phyloP scores from a whole-genome alignment of 2,888 invertebrate genomes.

The Rhingia rostrata region DNA sequence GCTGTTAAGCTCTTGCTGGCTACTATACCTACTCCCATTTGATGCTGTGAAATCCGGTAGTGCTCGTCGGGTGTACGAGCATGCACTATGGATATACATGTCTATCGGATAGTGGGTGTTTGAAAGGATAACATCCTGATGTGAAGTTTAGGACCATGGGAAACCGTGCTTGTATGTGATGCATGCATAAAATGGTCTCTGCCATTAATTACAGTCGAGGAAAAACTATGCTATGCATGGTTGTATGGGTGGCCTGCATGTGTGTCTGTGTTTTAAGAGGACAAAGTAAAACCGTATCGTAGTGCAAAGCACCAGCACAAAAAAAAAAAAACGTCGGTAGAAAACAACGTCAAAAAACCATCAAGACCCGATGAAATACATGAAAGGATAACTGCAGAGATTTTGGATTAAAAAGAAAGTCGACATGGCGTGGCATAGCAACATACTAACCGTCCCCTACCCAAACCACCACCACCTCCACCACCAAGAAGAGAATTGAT shows the following conservation, averaged over 20 bases:
- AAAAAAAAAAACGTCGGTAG: conserved; percentile 10
- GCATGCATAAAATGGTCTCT: conserved; percentile 72
- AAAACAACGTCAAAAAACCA: conserved; percentile 70
- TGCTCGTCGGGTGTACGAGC: too few species aligned
- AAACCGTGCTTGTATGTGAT: conserved; percentile 64
- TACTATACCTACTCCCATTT: conserved; percentile 42
- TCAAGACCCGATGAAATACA: conserved; percentile 73
- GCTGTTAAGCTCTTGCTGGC: conserved; percentile 71
- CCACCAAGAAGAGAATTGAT: conserved; percentile 21
- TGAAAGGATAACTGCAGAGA: conserved; percentile 72
- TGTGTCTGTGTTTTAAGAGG: conserved; percentile 40
- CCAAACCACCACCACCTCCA: background rate
- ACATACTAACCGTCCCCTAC: background rate
- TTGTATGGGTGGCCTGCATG: background rate
- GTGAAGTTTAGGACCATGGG: conserved; percentile 66
- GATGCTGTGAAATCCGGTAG: conserved; percentile 42
- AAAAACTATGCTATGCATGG: conserved; percentile 43
- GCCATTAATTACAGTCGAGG: conserved; percentile 72
- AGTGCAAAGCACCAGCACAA: conserved; percentile 3
- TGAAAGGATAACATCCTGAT: conserved; percentile 73
- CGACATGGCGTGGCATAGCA: conserved; percentile 51
- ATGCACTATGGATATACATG: background rate
- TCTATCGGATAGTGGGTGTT: conserved; percentile 55
- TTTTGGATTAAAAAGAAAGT: conserved; percentile 72
- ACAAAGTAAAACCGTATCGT: conserved; percentile 66